Conservation (phyloP, 2,888 invertebrate genomes). For the Dioctria linearis region DNA sequence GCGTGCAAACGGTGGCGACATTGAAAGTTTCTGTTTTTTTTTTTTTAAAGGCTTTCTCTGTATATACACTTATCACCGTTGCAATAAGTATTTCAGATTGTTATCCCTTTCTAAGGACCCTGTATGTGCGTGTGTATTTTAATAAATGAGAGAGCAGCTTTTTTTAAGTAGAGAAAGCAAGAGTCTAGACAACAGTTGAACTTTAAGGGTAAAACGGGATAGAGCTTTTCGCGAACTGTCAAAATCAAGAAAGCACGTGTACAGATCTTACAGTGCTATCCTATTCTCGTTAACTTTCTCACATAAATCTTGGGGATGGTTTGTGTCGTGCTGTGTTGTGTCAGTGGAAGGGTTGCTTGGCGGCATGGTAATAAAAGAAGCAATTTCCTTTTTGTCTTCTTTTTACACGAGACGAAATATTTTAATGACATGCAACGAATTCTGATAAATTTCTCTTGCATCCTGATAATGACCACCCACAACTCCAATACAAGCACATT, state of each 20-base stretch:
- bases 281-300: not conserved
- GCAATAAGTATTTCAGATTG: not conserved
- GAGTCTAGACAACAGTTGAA: constrained; percentile 14
- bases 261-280: constrained; percentile 50
- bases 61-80: constrained; percentile 26
- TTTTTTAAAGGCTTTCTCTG: not conserved
- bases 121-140: not conserved
- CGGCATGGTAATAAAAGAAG: constrained; percentile 18
- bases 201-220: constrained; percentile 54
- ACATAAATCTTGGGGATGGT: constrained; percentile 21
- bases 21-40: constrained; percentile 32
- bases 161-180: constrained; percentile 10
- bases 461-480: constrained; percentile 54
- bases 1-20: constrained; percentile 44
- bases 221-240: constrained; percentile 16
- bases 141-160: constrained; percentile 24
- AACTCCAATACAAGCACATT: not conserved
- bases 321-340: constrained; percentile 39
- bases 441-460: constrained; percentile 22
- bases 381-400: constrained; percentile 54
- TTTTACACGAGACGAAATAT: constrained; percentile 17
- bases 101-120: constrained; percentile 25
- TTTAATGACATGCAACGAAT: constrained; percentile 38
- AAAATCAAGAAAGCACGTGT: constrained; percentile 57
- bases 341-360: not conserved